These are phyloP conservation scores for Yoshiicerus persimilis DNA, from an alignment of 1,140 invertebrate genomes.

Conservation along the genomic window DNA sequence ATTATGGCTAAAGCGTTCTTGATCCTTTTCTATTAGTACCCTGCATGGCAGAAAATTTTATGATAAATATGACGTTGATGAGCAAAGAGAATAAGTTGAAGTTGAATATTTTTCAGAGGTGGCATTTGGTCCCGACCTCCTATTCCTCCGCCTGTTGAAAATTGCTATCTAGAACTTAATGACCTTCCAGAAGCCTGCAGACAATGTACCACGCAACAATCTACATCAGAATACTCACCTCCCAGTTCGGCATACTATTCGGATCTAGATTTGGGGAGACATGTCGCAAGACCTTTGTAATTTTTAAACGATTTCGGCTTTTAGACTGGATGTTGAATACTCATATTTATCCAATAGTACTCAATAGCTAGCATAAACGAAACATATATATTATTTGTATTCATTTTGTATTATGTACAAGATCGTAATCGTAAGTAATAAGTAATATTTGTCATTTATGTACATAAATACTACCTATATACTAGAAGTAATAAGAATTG, in stretches of 20 bases:
- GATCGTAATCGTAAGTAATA: no score
- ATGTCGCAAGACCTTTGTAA: background rate
- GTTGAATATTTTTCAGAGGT: background rate
- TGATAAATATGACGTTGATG: no score
- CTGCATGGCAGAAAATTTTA: background rate
- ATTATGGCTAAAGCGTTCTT: background rate
- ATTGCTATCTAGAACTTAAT: conserved; percentile 38
- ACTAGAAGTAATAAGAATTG: no score
- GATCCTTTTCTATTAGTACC: no score
- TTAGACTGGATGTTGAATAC: background rate
- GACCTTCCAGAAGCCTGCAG: conserved; percentile 25
- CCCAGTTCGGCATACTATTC: conserved; percentile 33
- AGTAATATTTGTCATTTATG: no score
- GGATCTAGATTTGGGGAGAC: conserved; percentile 26
- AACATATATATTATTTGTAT: no score
- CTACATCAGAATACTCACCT: background rate
- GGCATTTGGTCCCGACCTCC: conserved; percentile 2
- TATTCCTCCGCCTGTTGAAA: conserved; percentile 17
- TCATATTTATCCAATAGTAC: background rate
- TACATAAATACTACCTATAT: no score
- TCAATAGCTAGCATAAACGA: background rate
- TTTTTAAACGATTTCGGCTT: background rate
- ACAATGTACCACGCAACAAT: background rate
- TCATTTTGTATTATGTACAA: no score
- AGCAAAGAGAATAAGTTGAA: no score